A percentile compares a stretch with the other conserved stretches of the same genome.
Conservation (phyloP, 2,113 vertebrate genomes). For the Enhydra lutris region DNA sequence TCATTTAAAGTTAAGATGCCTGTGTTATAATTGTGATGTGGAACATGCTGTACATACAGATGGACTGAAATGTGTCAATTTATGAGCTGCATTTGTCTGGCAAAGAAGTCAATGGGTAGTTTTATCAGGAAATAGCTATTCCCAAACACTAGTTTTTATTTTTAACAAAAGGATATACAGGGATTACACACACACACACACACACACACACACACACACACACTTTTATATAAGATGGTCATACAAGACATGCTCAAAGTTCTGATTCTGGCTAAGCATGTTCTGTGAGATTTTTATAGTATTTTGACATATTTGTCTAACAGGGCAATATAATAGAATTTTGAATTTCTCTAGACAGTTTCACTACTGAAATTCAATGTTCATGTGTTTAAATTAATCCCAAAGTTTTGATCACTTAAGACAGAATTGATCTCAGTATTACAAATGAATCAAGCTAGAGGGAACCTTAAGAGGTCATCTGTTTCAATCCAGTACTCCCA, state of each 20-base stretch:
- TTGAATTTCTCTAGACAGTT: constrained; percentile 21
- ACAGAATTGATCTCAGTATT: background rate
- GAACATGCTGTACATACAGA: constrained; percentile 76
- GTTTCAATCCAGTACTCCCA: background rate
- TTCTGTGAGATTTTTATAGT: constrained; percentile 11
- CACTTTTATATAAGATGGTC: background rate
- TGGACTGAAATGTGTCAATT: constrained; percentile 80
- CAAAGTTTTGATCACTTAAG: background rate
- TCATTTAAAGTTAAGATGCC: constrained; percentile 83
- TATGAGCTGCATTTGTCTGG: constrained; percentile 71
- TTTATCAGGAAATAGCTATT: constrained; percentile 61
- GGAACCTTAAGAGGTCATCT: background rate
- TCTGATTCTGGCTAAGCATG: constrained; percentile 50
- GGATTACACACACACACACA: background rate
- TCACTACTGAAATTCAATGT: constrained; percentile 12
- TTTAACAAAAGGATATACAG: constrained; percentile 37
- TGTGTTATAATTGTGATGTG: constrained; percentile 73
- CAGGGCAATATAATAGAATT: background rate
- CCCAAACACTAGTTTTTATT: constrained; percentile 47
- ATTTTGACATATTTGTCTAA: constrained; percentile 47
- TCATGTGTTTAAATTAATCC: background rate
- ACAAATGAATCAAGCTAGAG: background rate
- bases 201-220: too few species aligned
- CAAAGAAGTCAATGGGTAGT: constrained; percentile 69
- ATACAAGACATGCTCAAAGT: constrained; percentile 15